phyloP scores from a whole-genome alignment of 2,113 vertebrate genomes.

The Ciconia stormi region DNA sequence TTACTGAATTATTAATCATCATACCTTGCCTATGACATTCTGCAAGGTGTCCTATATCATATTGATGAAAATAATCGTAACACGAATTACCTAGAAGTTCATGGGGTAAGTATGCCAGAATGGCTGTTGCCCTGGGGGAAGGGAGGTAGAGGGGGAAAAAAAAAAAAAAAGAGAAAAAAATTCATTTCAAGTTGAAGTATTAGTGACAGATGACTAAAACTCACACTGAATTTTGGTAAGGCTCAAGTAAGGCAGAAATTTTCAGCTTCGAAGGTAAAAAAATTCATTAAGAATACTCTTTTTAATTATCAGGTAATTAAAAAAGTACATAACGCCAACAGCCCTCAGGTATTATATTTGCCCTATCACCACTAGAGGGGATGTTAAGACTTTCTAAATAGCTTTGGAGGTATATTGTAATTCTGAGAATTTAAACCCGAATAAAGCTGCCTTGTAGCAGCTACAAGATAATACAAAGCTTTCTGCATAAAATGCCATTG shows the following conservation, averaged over 20 bases:
- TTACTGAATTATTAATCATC: background rate
- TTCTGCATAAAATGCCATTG: background rate
- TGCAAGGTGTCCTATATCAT: conserved; percentile 94
- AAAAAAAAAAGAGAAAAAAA: background rate
- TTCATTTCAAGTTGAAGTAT: background rate
- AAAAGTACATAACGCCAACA: background rate
- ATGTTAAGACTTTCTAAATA: background rate
- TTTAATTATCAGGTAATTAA: background rate
- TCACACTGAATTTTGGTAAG: background rate
- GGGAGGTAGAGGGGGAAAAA: background rate
- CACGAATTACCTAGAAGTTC: conserved; percentile 97
- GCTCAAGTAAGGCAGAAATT: background rate
- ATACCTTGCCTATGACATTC: conserved; percentile 97
- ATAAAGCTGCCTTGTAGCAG: background rate
- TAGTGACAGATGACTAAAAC: background rate
- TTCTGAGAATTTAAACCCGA: background rate
- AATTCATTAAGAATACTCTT: background rate
- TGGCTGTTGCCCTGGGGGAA: conserved; percentile 89
- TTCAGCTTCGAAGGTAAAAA: background rate
- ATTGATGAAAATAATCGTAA: conserved; percentile 99
- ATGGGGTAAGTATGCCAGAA: conserved; percentile 96
- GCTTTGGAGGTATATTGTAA: background rate
- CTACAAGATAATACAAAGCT: background rate
- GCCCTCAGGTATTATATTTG: background rate
- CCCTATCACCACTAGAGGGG: background rate